These are phyloP conservation scores for Chloroceryle amazona DNA, from an alignment of 2,797 vertebrate genomes.

Conservation along the genomic window DNA sequence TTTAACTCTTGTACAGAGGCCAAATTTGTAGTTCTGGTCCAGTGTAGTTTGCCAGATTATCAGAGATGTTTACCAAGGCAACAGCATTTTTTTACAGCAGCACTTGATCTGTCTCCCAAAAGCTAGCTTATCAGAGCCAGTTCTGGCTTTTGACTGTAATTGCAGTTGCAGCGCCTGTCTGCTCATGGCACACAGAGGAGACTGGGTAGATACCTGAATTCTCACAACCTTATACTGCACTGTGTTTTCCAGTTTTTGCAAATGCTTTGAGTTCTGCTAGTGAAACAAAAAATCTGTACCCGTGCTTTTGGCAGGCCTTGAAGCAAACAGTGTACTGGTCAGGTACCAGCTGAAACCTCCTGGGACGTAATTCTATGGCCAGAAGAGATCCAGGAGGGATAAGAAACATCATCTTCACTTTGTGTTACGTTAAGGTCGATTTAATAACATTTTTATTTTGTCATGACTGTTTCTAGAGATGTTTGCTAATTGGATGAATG, in stretches of 20 bases:
- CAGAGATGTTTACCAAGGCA: background rate
- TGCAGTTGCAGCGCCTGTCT: background rate
- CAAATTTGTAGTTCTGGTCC: background rate
- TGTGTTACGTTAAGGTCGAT: background rate
- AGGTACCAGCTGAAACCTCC: background rate
- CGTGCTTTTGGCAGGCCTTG: background rate
- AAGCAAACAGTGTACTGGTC: background rate
- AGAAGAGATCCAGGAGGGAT: background rate
- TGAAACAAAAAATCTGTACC: background rate
- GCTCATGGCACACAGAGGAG: fast-evolving
- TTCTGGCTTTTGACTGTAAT: background rate
- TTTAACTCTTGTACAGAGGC: background rate
- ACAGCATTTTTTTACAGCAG: background rate
- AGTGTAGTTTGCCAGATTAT: background rate
- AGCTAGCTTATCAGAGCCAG: background rate
- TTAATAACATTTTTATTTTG: background rate
- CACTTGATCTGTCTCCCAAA: background rate
- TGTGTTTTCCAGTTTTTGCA: background rate
- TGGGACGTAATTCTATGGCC: background rate
- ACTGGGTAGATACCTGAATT: background rate
- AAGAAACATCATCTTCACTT: background rate
- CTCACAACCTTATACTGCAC: background rate
- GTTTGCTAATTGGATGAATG: background rate
- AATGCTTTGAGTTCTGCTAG: background rate
- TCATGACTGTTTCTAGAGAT: background rate